Percentiles rank a stretch among this genome's conserved stretches.
Evolutionary conservation across 2,797 vertebrate species (phyloP).

Genomic region (Lagorchestes hirsutus): DNA sequence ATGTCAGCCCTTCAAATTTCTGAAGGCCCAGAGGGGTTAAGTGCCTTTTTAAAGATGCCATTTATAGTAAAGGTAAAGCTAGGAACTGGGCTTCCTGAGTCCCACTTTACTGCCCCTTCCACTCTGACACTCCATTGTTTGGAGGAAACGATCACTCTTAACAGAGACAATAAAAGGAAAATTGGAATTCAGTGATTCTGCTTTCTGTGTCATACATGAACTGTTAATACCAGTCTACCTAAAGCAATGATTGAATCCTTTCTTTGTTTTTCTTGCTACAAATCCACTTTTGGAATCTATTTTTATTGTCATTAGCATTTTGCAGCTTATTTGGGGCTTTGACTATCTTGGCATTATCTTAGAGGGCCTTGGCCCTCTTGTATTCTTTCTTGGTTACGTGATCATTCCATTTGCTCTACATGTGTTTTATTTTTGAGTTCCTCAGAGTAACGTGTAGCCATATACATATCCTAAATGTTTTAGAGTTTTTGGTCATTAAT

Average conservation of each 20-base stretch:
- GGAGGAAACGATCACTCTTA: neutral
- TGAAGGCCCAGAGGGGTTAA: neutral
- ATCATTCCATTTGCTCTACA: neutral
- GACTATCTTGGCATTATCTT: neutral
- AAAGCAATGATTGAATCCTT: neutral
- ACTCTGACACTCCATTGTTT: neutral
- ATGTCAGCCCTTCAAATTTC: neutral
- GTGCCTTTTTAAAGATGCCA: neutral
- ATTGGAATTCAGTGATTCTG: neutral
- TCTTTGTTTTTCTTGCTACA: neutral
- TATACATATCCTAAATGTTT: neutral
- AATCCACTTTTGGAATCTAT: neutral
- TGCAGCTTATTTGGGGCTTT: neutral
- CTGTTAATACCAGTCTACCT: neutral
- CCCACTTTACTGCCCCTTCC: neutral
- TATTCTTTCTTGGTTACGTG: neutral
- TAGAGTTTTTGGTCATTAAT: neutral
- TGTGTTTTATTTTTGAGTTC: neutral
- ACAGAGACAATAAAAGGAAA: neutral
- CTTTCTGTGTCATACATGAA: neutral
- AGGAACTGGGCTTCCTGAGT: neutral
- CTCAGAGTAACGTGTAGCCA: neutral
- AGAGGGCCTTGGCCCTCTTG: neutral
- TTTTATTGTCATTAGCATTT: neutral
- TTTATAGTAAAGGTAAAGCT: neutral